Evolutionary conservation across 2,113 vertebrate species (phyloP).

Genomic region (Eulemur rufifrons): DNA sequence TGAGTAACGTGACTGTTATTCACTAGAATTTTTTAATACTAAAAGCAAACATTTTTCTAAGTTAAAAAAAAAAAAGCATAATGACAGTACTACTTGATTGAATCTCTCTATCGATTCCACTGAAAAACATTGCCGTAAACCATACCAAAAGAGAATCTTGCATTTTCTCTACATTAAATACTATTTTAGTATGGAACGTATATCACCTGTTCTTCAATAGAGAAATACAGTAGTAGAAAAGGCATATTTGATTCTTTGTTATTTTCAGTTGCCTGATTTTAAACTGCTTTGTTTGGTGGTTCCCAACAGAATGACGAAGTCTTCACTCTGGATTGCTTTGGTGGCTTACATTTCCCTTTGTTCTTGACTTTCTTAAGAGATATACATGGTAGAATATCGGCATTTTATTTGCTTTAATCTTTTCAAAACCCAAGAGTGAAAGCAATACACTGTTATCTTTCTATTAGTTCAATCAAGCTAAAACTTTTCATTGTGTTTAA

Average conservation of each 20-base stretch:
- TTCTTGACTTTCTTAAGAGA: conserved; percentile 30
- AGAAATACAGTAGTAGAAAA: conserved; percentile 37
- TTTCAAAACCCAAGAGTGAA: conserved; percentile 6
- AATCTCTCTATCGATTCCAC: not conserved
- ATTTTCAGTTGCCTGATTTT: conserved; percentile 41
- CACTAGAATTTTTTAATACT: conserved; percentile 17
- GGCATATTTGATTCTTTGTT: not conserved
- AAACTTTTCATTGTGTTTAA: conserved; percentile 54
- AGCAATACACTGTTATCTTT: conserved; percentile 48
- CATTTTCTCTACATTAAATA: not conserved
- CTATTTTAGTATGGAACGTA: not conserved
- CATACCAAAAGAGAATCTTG: not conserved
- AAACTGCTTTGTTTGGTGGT: conserved; percentile 27
- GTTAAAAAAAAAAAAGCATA: not conserved
- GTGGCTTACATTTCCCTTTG: not conserved
- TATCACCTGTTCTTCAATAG: not conserved
- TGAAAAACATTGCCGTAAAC: not conserved
- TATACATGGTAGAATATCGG: not conserved
- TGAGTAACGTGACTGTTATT: not conserved
- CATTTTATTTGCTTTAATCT: conserved; percentile 51
- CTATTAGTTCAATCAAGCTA: conserved; percentile 60
- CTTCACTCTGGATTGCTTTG: conserved; percentile 3
- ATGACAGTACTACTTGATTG: not conserved
- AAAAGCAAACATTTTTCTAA: not conserved
- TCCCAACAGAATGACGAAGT: conserved; percentile 19